Base-by-base conservation (phyloP, 2,113 vertebrate species). In the Platanista minor region DNA sequence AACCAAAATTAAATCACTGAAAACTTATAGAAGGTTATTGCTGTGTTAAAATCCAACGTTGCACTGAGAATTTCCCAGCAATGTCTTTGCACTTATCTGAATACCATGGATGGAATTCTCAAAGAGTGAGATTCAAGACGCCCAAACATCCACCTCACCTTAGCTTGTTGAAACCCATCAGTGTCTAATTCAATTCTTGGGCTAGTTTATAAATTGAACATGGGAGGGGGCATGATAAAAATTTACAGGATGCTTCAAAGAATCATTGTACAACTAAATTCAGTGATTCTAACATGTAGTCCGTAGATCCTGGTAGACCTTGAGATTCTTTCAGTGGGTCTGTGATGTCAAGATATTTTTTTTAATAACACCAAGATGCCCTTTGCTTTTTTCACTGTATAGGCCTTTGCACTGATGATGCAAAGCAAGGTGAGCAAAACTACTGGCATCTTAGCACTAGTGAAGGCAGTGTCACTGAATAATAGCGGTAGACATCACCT, bases 1-100 rank as follows among this genome's bases (percentile, higher is more conserved):
- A 96, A 49, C 54, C 72, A 91, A 90, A 87, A 96, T 95, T 89
- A 91, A 94, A 75, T 96, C 83, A 81, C 62, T 39, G 25, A 54
- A 78, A 75, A 94, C 67, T 62, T 86, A 13, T 6, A 74, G 71
- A 93, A 91, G 23, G 18, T 61, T 83, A 94, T 9, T 86, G 85
- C 52, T 74, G 33, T 74, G 43, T 81, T 83, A 75, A 82, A 95
- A 77, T 49, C 23, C 49, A 89, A 39, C 61, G 31, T 20, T 43
- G 36, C 23, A 5, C 0, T 75, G 75, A 97, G 54, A 84, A 49
- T 90, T 84, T 54, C 20, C 31, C n/a, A 66, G 66, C 0, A 15
- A 72, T 57, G 10, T 67, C 46, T 49, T 11, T 86, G 12, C 33
- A 72, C 4, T 27, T 59, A 61, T 75, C 15, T 82, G 29, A 72